Base-by-base conservation (phyloP, 2,797 vertebrate genomes). In the Acanthiza pusilla region DNA sequence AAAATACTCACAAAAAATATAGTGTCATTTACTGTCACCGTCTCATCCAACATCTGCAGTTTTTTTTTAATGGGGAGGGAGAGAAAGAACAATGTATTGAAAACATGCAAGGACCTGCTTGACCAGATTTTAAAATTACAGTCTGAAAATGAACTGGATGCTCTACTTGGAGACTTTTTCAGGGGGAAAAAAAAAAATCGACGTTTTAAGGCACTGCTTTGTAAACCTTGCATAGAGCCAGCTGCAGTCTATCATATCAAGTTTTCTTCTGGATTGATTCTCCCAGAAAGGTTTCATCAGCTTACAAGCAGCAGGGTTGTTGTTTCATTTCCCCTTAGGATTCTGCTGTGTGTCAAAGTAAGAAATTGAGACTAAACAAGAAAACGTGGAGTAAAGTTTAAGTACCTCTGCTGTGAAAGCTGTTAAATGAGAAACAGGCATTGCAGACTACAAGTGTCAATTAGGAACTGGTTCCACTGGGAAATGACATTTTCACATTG, bases 331-430 rank as follows among this genome's bases (percentile, higher is more conserved):
- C 88, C 95, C 89, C 66, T 78, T 74, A 94, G 91, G 86, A 85
- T 83, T 94, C 54, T 91, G 73, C 67, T 72, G 27, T 20, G 73
- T 82, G 91, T 89, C 86, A 94, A 79, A 94, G 83, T 50, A 87
- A 88, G 86, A 95, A 94, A 96, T 71, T 80, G 95, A 93, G 85
- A 83, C 90, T 86, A 93, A 96, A 92, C 79, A 93, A 94, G 89
- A 94, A 91, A 94, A 92, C 9, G 5, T 54, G 80, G 65, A 81
- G 57, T 79, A 85, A 83, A 93, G 87, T 84, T 93, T 88, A 94
- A 95, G 85, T 67, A 92, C 45, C 30, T 86, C 70, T 80, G 34
- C 58, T 66, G 50, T 55, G 79, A 91, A 89, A 85, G 82, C 51
- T 94, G 67, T 91, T 91, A 96, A 94, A 93, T 92, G 76, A 94